phyloP scores from a whole-genome alignment of 1,140 invertebrate species.

The Kradibia gibbosae region DNA sequence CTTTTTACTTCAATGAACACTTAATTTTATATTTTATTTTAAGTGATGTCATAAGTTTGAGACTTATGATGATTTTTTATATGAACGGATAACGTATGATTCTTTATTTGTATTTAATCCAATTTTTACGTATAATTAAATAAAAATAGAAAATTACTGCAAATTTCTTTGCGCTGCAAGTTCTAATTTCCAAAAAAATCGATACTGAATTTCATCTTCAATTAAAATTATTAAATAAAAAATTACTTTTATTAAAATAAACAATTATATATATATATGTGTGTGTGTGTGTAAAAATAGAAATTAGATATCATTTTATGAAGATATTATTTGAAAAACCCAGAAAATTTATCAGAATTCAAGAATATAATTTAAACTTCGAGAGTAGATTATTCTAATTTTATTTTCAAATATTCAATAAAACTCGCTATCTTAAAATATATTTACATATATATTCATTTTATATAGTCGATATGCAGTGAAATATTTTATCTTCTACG shows the following conservation, averaged over 20 bases:
- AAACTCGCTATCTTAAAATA: conserved; percentile 7
- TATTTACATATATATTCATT: conserved; percentile 8
- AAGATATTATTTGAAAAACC: neutral
- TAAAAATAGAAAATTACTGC: neutral
- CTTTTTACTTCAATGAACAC: neutral
- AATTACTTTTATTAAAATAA: neutral
- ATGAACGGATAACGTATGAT: neutral
- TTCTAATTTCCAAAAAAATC: conserved; percentile 2
- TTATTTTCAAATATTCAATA: conserved; percentile 1
- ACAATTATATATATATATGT: no score
- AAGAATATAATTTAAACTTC: conserved; percentile 36
- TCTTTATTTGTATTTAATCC: neutral
- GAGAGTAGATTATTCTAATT: neutral
- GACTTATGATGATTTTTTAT: no score
- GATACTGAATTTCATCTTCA: neutral
- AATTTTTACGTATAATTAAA: neutral
- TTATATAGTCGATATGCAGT: neutral
- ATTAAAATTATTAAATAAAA: conserved; percentile 2
- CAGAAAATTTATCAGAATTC: neutral
- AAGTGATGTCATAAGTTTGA: no score
- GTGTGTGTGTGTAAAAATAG: no score
- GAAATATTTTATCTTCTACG: neutral
- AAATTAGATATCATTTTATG: neutral
- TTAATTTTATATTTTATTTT: neutral
- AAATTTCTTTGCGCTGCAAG: conserved; percentile 1